Evolutionary conservation across 2,888 invertebrate species (phyloP), one percentile per base, ranked within the genome.

Genomic region (Macaria notata): DNA sequence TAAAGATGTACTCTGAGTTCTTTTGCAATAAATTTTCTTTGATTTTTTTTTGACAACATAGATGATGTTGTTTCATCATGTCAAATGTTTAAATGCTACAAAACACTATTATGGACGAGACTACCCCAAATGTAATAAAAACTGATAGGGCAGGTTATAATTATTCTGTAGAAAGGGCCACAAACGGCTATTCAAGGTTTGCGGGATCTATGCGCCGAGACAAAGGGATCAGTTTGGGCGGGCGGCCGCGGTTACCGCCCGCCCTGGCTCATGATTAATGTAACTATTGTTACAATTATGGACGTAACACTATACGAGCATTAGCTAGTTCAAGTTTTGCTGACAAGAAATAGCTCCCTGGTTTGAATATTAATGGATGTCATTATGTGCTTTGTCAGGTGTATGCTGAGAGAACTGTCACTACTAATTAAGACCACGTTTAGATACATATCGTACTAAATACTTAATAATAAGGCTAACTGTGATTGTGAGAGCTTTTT

Each of bases 181-280:
- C 48, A 59, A 68, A 62, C 56, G 55, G 61, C 57, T 60, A 62
- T 65, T 65, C 65, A 66, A 53, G 44, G 57, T 49, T 52, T 61
- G 49, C 55, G 63, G 53, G 59, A 51, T 64, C 68, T 71, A 71
- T 68, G 72, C 68, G 64, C 41, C 33, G 31, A 54, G 61, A 73
- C 73, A 76, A 75, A 75, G 73, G 70, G 64, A 65, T 67, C 65
- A 65, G 68, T 72, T 66, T 65, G 65, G 63, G 58, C 56, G 56
- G 54, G 46, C 53, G 53, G 54, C 48, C 54, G 47, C 44, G 54
- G 59, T 47, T 49, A 41, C 50, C 54, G 63, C 57, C 58, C 59
- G 46, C 57, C 52, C 59, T 54, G 54, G 46, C 55, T 52, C 56
- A 54, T 50, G 54, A 59, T 59, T 59, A 58, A 58, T 45, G 46